Percentiles rank a stretch among this genome's conserved stretches.
phyloP scores from a whole-genome alignment of 2,797 vertebrate genomes.

The Gadopsis bispinosus region DNA sequence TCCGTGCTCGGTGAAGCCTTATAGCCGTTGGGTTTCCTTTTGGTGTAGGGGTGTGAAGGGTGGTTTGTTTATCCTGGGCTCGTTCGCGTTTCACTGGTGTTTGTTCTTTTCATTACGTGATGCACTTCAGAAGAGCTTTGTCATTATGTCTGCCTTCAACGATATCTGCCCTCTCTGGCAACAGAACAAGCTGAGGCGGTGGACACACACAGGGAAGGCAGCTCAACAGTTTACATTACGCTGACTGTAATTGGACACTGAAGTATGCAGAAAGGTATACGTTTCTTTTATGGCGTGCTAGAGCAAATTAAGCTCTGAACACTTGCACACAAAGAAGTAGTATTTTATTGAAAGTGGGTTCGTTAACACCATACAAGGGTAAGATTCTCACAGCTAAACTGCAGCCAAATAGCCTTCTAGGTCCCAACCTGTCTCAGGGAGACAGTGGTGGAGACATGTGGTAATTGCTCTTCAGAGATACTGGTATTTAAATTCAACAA shows the following conservation, averaged over 20 bases:
- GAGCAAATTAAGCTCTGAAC: conserved; percentile 57
- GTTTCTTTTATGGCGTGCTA: conserved; percentile 40
- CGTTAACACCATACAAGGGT: conserved; percentile 27
- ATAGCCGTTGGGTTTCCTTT: no score
- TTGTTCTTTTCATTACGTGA: conserved; percentile 32
- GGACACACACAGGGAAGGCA: conserved; percentile 30
- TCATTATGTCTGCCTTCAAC: conserved; percentile 32
- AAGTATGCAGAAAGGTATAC: conserved; percentile 41
- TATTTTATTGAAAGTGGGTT: conserved; percentile 54
- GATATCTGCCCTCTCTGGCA: conserved; percentile 35
- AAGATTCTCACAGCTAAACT: conserved; percentile 39
- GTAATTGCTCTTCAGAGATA: conserved; percentile 40
- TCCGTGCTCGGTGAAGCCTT: no score
- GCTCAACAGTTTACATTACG: conserved; percentile 40
- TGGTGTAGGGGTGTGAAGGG: no score
- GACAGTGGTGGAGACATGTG: conserved; percentile 1
- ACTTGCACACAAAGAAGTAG: conserved; percentile 35
- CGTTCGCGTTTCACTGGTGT: conserved; percentile 12
- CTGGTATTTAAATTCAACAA: conserved; percentile 11
- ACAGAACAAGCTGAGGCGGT: conserved; percentile 18
- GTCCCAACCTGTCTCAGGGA: conserved; percentile 36
- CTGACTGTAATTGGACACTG: conserved; percentile 59
- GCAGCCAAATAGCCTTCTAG: conserved; percentile 12
- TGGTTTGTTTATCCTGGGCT: no score
- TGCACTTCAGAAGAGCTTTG: conserved; percentile 23